A percentile compares a stretch with the other conserved stretches of the same genome.
These are phyloP conservation scores for Ardeotis arabs DNA, from an alignment of 2,113 vertebrate species.

Conservation along the genomic window DNA sequence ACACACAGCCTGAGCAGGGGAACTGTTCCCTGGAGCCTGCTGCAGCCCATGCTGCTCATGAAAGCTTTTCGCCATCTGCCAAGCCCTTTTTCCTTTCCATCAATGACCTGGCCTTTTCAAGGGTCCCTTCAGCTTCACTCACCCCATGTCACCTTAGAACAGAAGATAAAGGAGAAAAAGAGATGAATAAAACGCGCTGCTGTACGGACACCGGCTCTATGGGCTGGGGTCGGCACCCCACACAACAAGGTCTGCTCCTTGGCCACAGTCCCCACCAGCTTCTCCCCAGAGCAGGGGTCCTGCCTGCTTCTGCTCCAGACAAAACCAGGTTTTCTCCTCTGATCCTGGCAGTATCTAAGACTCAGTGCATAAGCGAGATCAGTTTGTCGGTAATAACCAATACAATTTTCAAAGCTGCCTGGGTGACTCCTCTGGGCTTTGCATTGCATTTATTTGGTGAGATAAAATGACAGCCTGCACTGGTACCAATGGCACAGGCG, in stretches of 20 bases:
- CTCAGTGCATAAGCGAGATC: background rate
- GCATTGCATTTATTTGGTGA: background rate
- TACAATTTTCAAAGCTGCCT: background rate
- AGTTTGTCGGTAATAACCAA: background rate
- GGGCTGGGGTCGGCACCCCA: background rate
- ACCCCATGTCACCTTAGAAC: background rate
- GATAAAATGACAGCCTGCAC: background rate
- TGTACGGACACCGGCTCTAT: background rate
- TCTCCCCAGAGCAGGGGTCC: background rate
- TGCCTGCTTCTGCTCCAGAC: background rate
- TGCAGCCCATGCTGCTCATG: background rate
- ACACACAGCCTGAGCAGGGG: background rate
- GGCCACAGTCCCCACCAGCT: background rate
- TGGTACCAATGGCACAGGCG: background rate
- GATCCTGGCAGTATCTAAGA: background rate
- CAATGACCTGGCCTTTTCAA: constrained; percentile 39
- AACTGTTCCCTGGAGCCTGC: background rate
- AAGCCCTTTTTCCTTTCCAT: background rate
- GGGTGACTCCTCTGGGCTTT: background rate
- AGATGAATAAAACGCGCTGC: background rate
- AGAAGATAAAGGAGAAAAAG: background rate
- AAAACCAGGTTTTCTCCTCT: background rate
- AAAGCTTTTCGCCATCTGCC: constrained; percentile 24
- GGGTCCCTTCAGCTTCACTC: constrained; percentile 47
- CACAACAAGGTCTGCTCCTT: background rate